Conservation (phyloP, 2,113 vertebrate genomes). For the Condylura cristata region DNA sequence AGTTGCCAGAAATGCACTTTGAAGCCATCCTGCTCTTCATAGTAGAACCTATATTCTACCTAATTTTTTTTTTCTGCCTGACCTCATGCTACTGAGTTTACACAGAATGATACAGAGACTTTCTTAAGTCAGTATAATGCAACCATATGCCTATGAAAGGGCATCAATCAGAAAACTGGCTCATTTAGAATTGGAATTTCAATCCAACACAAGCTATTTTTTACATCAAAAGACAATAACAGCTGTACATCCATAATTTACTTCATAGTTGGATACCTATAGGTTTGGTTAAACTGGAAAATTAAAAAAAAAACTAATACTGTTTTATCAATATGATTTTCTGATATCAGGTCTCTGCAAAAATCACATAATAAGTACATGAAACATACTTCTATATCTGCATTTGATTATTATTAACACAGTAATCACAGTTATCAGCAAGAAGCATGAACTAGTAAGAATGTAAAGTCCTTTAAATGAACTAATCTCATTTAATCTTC, state of each 20-base stretch:
- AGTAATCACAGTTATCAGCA: neutral
- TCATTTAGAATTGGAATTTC: neutral
- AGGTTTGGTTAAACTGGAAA: neutral
- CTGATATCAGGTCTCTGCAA: neutral
- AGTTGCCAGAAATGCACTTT: neutral
- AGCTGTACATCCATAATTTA: neutral
- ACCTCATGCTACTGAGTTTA: neutral
- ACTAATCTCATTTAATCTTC: neutral
- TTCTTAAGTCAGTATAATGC: neutral
- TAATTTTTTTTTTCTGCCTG: neutral
- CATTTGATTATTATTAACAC: neutral
- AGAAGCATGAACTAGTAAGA: neutral
- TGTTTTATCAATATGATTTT: neutral
- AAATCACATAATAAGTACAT: neutral
- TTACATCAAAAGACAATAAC: neutral
- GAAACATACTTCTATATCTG: neutral
- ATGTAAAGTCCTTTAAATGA: neutral
- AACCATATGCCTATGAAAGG: neutral
- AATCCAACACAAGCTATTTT: neutral
- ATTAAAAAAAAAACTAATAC: slow-evolving; percentile 28
- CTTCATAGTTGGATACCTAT: neutral
- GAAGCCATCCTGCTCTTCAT: neutral
- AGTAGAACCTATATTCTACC: neutral
- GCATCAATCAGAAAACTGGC: neutral
- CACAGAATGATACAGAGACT: neutral